These are phyloP conservation scores for Mycalesis mineus DNA, from an alignment of 2,888 invertebrate species.

Conservation along the genomic window DNA sequence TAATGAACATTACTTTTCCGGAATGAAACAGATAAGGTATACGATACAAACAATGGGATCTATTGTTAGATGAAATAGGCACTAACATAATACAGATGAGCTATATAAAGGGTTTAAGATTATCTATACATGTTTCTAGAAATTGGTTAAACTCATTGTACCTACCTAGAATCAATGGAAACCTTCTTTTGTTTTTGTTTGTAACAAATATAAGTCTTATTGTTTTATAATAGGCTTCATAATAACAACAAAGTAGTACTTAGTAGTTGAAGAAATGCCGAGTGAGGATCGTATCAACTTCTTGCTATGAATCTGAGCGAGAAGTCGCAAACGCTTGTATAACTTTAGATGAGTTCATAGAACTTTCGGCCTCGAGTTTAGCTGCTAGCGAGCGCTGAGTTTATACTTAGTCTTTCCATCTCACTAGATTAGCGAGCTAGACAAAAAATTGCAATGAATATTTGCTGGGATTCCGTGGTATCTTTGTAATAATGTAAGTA, in stretches of 20 bases:
- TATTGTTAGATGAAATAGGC: no score
- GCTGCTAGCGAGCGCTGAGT: constrained; percentile 1
- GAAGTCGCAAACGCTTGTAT: background rate
- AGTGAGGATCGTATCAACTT: background rate
- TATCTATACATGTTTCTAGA: background rate
- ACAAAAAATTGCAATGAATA: no score
- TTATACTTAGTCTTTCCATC: no score
- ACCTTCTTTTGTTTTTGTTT: background rate
- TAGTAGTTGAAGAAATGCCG: background rate
- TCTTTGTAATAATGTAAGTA: no score
- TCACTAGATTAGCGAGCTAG: no score
- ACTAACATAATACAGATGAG: no score
- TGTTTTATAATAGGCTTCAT: background rate
- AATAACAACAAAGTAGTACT: no score
- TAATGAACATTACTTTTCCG: no score
- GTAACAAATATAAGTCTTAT: background rate
- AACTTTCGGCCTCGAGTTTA: constrained; percentile 55
- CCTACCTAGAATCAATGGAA: background rate
- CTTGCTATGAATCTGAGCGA: background rate
- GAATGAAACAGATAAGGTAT: no score
- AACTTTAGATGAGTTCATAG: constrained; percentile 50
- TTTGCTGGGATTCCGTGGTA: no score
- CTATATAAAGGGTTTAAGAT: no score
- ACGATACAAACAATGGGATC: no score
- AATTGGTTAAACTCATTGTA: background rate